Evolutionary conservation across 1,140 invertebrate species (phyloP), one percentile per base, ranked within the genome.

Genomic region (Rhizoglyphus robini): DNA sequence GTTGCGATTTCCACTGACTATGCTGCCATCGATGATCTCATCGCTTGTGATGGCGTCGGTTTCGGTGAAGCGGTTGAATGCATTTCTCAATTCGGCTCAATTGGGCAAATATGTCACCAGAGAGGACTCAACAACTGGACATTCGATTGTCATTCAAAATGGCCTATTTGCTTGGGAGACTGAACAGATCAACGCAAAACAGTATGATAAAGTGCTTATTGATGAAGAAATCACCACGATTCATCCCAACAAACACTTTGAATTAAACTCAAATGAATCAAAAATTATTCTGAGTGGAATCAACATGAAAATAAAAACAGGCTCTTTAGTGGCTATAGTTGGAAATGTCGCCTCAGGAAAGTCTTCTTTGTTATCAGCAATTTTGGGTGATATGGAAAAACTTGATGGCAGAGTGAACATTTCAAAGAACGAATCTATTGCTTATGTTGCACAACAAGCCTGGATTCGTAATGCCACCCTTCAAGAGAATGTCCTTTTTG

Each of bases 11-110:
- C 80, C 38, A 23, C 31, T 64, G 60, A 29, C 54, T 18, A 65
- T 65, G 65, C 27, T 65, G 20, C 57, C 57, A 3, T 8, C 11
- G n/a, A n/a, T 63, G n/a, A 57, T 65, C 18, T 32, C 63, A 30
- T 66, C 49, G 47, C 15, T 65, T 2, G 65, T 65, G 2, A 29
- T 65, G 84, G 84, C 86, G 38, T 82, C 82, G 71, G 86, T 90
- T 63, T 88, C 86, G 65, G 80, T 89, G 23, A 84, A 86, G 73
- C 81, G 88, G 75, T 84, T 93, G 67, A 90, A 91, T 73, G 88
- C 88, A 76, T 93, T 90, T 76, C 84, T 93, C 83, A 90, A 90
- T 74, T 80, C 81, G 65, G 87, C 90, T 74, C 89, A 71, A 57
- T 29, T 69, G 13, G 59, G 66, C 58, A 41, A 8, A 20, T 66